Conservation (phyloP, 1,140 invertebrate genomes). For the Yoshiicerus persimilis region DNA sequence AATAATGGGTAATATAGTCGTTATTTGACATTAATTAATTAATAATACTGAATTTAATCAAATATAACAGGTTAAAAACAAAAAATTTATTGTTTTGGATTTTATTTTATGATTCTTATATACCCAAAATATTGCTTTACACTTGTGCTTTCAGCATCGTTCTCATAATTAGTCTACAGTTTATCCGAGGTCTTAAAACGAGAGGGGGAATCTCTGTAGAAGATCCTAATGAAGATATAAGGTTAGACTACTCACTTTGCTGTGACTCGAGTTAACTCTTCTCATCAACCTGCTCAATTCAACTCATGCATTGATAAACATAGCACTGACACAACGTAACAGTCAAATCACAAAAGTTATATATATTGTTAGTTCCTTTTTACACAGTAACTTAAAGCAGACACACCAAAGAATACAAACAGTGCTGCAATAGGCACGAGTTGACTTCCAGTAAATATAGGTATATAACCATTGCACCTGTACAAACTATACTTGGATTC, state of each 20-base stretch:
- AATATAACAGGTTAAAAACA: too few species aligned
- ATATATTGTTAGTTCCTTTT: neutral
- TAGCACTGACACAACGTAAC: neutral
- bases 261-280: neutral
- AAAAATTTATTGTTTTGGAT: too few species aligned
- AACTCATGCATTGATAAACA: conserved; percentile 9
- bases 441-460: neutral
- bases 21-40: too few species aligned
- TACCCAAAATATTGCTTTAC: too few species aligned
- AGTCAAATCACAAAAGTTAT: neutral
- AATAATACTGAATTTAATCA: too few species aligned
- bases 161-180: neutral
- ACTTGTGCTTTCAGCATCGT: neutral
- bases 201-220: neutral
- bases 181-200: neutral
- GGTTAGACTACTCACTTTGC: neutral
- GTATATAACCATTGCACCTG: neutral
- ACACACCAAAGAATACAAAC: neutral
- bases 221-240: conserved; percentile 14
- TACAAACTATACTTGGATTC: neutral
- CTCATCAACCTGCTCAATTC: conserved; percentile 2
- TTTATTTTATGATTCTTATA: too few species aligned
- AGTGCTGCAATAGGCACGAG: neutral
- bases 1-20: too few species aligned
- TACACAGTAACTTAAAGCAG: neutral